These are phyloP conservation scores for Tenthredo livida DNA, from an alignment of 2,888 invertebrate genomes.

Conservation along the genomic window DNA sequence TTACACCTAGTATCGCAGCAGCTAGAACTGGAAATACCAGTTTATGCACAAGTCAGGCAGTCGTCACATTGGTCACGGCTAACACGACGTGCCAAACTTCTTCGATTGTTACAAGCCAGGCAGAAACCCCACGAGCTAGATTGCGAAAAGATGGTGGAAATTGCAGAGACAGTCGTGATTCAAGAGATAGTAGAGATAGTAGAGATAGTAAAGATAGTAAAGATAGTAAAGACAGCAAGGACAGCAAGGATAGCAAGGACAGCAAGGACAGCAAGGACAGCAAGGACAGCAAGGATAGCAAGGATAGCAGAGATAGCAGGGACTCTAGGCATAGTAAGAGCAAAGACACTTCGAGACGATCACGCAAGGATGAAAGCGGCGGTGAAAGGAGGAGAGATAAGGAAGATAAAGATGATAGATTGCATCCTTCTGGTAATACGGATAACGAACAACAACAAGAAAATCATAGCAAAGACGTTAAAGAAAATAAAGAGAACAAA, in stretches of 20 bases:
- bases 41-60: constrained; percentile 49
- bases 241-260: too few species aligned
- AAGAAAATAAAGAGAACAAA: constrained; percentile 67
- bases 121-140: constrained; percentile 66
- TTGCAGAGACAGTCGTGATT: constrained; percentile 72
- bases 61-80: constrained; percentile 48
- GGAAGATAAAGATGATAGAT: constrained; percentile 65
- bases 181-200: constrained; percentile 71
- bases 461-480: constrained; percentile 61
- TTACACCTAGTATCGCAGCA: constrained; percentile 44
- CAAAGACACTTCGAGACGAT: constrained; percentile 70
- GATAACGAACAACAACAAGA: constrained; percentile 63
- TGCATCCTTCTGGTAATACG: constrained; percentile 57
- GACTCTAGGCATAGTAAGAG: constrained; percentile 74
- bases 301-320: constrained; percentile 73
- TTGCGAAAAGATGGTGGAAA: constrained; percentile 66
- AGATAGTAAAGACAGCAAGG: too few species aligned
- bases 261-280: constrained; percentile 74
- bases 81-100: constrained; percentile 55
- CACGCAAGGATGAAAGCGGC: constrained; percentile 71
- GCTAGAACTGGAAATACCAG: constrained; percentile 39
- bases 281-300: constrained; percentile 69
- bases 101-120: constrained; percentile 53
- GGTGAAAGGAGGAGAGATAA: constrained; percentile 69
- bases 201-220: constrained; percentile 68